Percentiles rank a stretch among this genome's conserved stretches.
Conservation (phyloP, 2,797 vertebrate species). For the Bradypus variegatus region DNA sequence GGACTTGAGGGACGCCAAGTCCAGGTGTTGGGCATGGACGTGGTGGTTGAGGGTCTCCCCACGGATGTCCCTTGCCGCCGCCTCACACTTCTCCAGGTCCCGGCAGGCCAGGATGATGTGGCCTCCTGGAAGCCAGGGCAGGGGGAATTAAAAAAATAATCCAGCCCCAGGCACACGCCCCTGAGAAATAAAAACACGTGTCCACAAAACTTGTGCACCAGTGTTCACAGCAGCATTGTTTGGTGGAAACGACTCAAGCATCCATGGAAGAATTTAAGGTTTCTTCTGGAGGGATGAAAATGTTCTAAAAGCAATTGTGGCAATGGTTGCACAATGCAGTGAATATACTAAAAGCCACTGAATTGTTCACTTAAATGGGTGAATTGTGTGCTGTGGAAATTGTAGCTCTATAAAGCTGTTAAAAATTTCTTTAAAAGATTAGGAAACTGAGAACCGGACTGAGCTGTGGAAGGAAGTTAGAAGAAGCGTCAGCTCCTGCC, state of each 20-base stretch:
- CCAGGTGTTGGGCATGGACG: conserved; percentile 71
- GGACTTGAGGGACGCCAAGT: conserved; percentile 82
- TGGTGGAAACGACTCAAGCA: neutral
- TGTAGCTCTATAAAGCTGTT: neutral
- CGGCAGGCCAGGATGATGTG: conserved; percentile 86
- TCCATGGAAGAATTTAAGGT: fast-evolving
- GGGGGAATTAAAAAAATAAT: neutral
- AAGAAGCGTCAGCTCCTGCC: too few species aligned
- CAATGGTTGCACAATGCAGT: neutral
- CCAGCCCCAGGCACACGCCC: neutral
- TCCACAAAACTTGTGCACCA: fast-evolving
- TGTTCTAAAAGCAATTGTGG: too few species aligned
- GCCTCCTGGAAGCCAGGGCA: conserved; percentile 71
- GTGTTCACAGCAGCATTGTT: neutral
- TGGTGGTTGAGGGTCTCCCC: conserved; percentile 81
- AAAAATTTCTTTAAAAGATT: neutral
- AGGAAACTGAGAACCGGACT: neutral
- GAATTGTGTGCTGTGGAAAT: neutral
- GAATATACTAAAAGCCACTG: neutral
- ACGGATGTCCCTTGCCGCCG: conserved; percentile 79
- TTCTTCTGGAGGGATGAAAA: neutral
- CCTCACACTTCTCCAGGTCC: conserved; percentile 84
- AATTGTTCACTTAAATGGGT: neutral
- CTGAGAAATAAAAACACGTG: neutral
- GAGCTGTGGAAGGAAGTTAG: too few species aligned